Base-by-base conservation (phyloP, 2,113 vertebrate species). In the Pluvialis apricaria region DNA sequence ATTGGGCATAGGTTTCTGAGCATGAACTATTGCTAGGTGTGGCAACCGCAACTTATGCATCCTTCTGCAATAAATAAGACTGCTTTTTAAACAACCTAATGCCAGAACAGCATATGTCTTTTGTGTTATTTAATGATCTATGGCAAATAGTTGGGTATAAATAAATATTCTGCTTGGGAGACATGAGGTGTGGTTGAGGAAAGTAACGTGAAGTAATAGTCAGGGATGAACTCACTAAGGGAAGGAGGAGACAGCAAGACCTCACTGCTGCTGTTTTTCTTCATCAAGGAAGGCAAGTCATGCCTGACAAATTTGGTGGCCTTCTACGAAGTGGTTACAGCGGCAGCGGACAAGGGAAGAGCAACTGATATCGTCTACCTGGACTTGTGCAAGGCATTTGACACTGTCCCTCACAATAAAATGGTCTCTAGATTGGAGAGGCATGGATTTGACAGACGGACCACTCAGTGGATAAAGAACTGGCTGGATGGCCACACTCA, bases 51-150 rank as follows among this genome's bases (percentile, higher is more conserved):
- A 51, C 4, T 11, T 83, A 25, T 0, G 0, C 18, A 32, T 38
- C 44, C 13, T 66, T 51, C 64, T 81, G 62, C 60, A 81, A n/a
- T 24, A 76, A 79, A 36, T 24, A 51, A 34, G 7, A 15, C 6
- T n/a, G 5, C 9, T 70, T 85, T 90, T 75, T 51, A 72, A 86
- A 73, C 7, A 83, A 28, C 11, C 5, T 52, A 21, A 36, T 73
- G 25, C 44, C 22, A 44, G 0, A 0, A 76, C 0, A 79, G 0
- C 26, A 8, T 31, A 15, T 6, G 19, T 18, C 34, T 65, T 87
- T 57, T 55, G 11, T 69, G 22, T 57, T 90, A 49, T 70, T 85
- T 70, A 57, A 68, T 36, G 11, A n/a, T 13, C 11, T 68, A 19
- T 11, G 20, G 16, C 49, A 88, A 84, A n/a, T 15, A 58, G 13